Percentiles rank a stretch among this genome's conserved stretches.
Evolutionary conservation across 30 jellyfish, hydroid and myxozoan species (phyloP).

Genomic region (Nemopilema nomurai): DNA sequence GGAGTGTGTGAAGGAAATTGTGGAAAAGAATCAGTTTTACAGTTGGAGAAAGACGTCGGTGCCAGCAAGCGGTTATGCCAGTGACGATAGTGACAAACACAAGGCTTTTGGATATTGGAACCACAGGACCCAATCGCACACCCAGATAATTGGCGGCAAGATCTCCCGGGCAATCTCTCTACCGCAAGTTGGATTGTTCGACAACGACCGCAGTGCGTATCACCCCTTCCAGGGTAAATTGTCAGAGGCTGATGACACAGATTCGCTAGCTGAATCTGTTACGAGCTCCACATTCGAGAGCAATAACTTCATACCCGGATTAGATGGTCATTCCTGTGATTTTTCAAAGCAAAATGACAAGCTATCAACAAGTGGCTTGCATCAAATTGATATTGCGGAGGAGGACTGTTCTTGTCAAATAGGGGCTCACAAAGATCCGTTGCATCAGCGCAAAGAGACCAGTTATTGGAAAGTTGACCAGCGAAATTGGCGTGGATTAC

Average conservation of each 20-base stretch:
- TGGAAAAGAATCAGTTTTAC: neutral
- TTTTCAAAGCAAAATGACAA: neutral
- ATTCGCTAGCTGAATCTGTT: neutral
- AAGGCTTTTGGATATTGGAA: neutral
- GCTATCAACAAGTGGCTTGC: neutral
- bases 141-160: conserved; percentile 18
- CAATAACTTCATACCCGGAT: neutral
- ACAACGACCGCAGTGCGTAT: neutral
- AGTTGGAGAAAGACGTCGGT: neutral
- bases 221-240: neutral
- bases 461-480: too few relatives aligned
- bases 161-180: conserved; percentile 15
- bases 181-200: conserved; percentile 1
- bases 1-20: neutral
- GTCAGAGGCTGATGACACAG: neutral
- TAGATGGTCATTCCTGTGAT: neutral
- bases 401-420: too few relatives aligned
- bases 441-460: too few relatives aligned
- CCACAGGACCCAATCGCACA: neutral
- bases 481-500: too few relatives aligned
- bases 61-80: neutral
- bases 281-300: neutral
- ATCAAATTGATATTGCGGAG: too few relatives aligned
- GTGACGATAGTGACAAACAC: neutral
- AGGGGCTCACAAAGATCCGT: too few relatives aligned